Conservation (phyloP, 2,113 vertebrate species). For the Alexandromys fortis region DNA sequence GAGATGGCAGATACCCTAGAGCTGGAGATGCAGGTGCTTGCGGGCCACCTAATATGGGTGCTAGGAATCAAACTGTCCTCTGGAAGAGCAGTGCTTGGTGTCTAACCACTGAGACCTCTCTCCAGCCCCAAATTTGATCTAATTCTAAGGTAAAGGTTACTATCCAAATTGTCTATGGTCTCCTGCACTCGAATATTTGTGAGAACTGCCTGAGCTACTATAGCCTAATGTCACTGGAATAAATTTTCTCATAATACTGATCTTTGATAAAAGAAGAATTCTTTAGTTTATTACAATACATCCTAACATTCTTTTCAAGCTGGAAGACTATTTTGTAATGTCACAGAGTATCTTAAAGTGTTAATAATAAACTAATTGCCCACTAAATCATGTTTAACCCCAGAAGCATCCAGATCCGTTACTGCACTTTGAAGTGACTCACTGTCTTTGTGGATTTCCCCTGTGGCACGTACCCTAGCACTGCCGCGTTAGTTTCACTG, state of each 20-base stretch:
- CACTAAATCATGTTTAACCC: not conserved
- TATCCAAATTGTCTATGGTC: slow-evolving; percentile 52
- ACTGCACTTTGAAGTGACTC: not conserved
- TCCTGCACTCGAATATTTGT: slow-evolving; percentile 43
- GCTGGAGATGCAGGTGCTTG: not conserved
- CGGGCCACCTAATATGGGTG: not conserved
- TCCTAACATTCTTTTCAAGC: slow-evolving; percentile 33
- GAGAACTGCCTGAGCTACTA: slow-evolving; percentile 1
- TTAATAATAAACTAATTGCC: not conserved
- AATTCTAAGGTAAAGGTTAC: slow-evolving; percentile 9
- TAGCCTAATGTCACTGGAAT: not conserved
- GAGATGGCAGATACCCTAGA: not conserved
- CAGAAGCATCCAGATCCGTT: slow-evolving; percentile 7
- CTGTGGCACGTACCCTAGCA: not conserved
- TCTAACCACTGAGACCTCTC: not conserved
- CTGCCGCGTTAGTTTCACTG: not conserved
- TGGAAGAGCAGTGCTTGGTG: not conserved
- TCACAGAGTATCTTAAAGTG: slow-evolving; percentile 44
- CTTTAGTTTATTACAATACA: slow-evolving; percentile 25
- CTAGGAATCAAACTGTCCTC: not conserved
- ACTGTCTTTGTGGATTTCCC: slow-evolving; percentile 9
- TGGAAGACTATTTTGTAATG: slow-evolving; percentile 46
- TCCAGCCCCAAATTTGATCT: not conserved
- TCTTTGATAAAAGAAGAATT: slow-evolving; percentile 40
- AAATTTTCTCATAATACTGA: slow-evolving; percentile 49